Base-by-base conservation (phyloP, 2,888 invertebrate genomes). In the Nomada ruficornis region DNA sequence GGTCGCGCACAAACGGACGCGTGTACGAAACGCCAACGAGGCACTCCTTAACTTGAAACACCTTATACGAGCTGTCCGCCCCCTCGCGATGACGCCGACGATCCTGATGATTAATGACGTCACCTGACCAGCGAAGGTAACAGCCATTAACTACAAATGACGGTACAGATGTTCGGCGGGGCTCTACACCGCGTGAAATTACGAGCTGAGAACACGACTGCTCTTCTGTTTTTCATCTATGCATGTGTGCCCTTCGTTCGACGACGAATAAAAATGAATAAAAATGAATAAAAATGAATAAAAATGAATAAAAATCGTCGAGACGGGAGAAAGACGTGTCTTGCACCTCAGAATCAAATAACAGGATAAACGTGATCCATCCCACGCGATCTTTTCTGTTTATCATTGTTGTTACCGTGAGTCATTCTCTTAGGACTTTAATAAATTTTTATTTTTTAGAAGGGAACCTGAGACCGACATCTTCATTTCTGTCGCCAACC, bases 101-200 rank as follows among this genome's bases (percentile, higher is more conserved):
- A 83, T 80, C 77, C 47, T 36, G 69, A 87, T 88, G 88, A 88
- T 88, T 88, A 88, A 88, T 75, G 82, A 85, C 86, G 83, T 87
- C 85, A 86, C 68, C 54, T 57, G 47, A 15, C 59, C 67, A 20
- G 52, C 57, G 57, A 76, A 71, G 65, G 64, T 85, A 76, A 85
- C 74, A 26, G 59, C 83, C 68, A 85, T 87, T 87, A 78, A 74
- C 67, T 54, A 69, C 83, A 78, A 87, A 84, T 81, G 75, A 83
- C 63, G 77, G 52, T 73, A 74, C 83, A 64, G 79, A 79, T 64
- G 82, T 72, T 64, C 57, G 69, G 52, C 54, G 63, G 18, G 5
- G 65, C 20, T 13, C 64, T 42, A 36, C 57, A 44, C 11, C 42
- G 57, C 60, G 54, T 20, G 50, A 54, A 47, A 50, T 13, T 9